Percentiles rank a stretch among this genome's conserved stretches.
Evolutionary conservation across 2,888 invertebrate genomes (phyloP).

Genomic region (Lathronympha strigana): DNA sequence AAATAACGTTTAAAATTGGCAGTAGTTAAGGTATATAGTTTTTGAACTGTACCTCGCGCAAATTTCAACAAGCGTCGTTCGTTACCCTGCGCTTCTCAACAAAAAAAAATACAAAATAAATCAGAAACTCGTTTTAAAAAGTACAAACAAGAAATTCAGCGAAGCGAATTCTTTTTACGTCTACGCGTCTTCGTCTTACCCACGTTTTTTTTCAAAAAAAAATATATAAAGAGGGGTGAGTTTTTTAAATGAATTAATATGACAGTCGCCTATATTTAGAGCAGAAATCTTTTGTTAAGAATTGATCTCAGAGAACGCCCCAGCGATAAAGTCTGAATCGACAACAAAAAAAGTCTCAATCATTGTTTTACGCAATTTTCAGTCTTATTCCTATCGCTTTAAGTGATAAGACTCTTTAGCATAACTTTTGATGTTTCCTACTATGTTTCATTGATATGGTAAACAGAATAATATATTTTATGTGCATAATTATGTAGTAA

Average conservation of each 20-base stretch:
- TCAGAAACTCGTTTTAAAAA: slow-evolving; percentile 15
- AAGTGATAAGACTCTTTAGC: background rate
- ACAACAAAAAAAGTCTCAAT: background rate
- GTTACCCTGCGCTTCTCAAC: background rate
- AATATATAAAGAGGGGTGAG: slow-evolving; percentile 72
- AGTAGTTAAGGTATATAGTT: too few species aligned
- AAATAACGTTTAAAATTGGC: too few species aligned
- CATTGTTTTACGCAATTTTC: background rate
- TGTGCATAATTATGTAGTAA: slow-evolving; percentile 28
- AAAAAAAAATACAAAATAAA: slow-evolving; percentile 5
- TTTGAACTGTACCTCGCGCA: too few species aligned
- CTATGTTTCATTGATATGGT: slow-evolving; percentile 18
- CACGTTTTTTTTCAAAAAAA: slow-evolving; percentile 72
- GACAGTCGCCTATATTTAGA: slow-evolving; percentile 24
- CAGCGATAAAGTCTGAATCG: slow-evolving; percentile 7
- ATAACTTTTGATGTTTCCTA: background rate
- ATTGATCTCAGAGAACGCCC: slow-evolving; percentile 27
- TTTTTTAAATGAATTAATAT: slow-evolving; percentile 34
- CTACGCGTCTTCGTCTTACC: slow-evolving; percentile 58
- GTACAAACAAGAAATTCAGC: slow-evolving; percentile 20
- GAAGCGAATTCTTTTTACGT: slow-evolving; percentile 42
- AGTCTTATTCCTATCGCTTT: background rate
- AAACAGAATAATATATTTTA: slow-evolving; percentile 6
- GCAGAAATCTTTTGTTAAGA: slow-evolving; percentile 18
- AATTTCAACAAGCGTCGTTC: background rate